Base-by-base conservation (phyloP, 2,888 invertebrate species). In the Isotomurus palustris region DNA sequence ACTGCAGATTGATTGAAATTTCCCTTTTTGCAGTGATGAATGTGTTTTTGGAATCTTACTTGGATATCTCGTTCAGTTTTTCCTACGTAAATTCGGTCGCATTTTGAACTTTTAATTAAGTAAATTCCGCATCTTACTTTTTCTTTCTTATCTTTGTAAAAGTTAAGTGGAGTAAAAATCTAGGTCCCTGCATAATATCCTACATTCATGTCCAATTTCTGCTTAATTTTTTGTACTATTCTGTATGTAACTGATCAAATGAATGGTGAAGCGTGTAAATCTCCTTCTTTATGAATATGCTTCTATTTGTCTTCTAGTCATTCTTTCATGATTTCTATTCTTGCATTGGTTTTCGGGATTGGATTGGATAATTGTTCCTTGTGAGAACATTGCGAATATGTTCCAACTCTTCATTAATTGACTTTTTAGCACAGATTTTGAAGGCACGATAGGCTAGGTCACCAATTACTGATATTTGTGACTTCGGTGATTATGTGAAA, bases 401-500 rank as follows among this genome's bases (percentile, higher is more conserved):
- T 14, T 48, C 14, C 14, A 56, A 10, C 36, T 60, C 56, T 8
- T 56, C 49, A 17, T 32, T 2, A 1, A 56, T 5, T 8, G 10
- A 29, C 21, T 53, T 27, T 6, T 36, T 27, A 19, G 24, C 29
- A 17, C 57, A 60, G 6, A 54, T 45, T 19, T 21, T 29, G 2
- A 57, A 21, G 1, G 60, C 60, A 4, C 60, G n/a, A 10, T 49
- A 45, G 1, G 45, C 27, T 0, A 61, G 22, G 10, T 56, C 48
- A 28, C 54, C 54, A 10, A 60, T 47, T 4, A 60, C 60, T 1
- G 60, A 49, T 1, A 47, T 48, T 60, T 60, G 25, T 60, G 60
- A 3, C 35, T 49, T 1, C n/a, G 29, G 0, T 27, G 49, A 14
- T 60, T 53, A 12, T 38, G n/a, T 1, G 56, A 60, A 5, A 44